Evolutionary conservation across 2,888 invertebrate species (phyloP).

Genomic region (Drosophila lutescens): DNA sequence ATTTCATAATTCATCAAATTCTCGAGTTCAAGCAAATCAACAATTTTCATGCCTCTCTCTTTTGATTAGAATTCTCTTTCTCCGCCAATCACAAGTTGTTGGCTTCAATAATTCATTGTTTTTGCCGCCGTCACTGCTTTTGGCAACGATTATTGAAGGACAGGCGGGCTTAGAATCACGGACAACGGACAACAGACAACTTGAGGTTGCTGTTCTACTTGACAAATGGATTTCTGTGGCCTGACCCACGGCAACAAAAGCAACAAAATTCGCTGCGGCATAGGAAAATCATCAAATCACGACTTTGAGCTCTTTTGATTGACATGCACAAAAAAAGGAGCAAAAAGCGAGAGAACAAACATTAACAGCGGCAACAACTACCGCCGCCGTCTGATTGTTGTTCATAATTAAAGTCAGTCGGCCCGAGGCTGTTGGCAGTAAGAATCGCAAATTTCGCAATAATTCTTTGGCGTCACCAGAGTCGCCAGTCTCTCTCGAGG

Average conservation of each 20-base stretch:
- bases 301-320: constrained; percentile 73
- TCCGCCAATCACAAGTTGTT: constrained; percentile 24
- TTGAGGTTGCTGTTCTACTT: constrained; percentile 53
- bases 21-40: constrained; percentile 25
- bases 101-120: constrained; percentile 47
- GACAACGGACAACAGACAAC: constrained; percentile 19
- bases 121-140: constrained; percentile 37
- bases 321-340: constrained; percentile 60
- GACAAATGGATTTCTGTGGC: constrained; percentile 50
- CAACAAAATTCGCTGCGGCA: constrained; percentile 17
- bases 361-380: constrained; percentile 31
- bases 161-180: constrained; percentile 42
- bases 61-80: constrained; percentile 41
- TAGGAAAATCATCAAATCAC: constrained; percentile 77
- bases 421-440: constrained; percentile 51
- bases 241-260: constrained; percentile 27
- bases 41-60: constrained; percentile 32
- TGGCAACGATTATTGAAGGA: constrained; percentile 49
- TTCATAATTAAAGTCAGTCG: constrained; percentile 73
- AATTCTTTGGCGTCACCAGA: constrained; percentile 55
- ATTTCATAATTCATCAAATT: constrained; percentile 23
- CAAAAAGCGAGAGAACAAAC: constrained; percentile 36
- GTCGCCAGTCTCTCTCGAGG: constrained; percentile 35
- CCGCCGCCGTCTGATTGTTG: constrained; percentile 63
- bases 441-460: constrained; percentile 63